Base-by-base conservation (phyloP, 2,113 vertebrate species). In the Rhynchomys soricoides region DNA sequence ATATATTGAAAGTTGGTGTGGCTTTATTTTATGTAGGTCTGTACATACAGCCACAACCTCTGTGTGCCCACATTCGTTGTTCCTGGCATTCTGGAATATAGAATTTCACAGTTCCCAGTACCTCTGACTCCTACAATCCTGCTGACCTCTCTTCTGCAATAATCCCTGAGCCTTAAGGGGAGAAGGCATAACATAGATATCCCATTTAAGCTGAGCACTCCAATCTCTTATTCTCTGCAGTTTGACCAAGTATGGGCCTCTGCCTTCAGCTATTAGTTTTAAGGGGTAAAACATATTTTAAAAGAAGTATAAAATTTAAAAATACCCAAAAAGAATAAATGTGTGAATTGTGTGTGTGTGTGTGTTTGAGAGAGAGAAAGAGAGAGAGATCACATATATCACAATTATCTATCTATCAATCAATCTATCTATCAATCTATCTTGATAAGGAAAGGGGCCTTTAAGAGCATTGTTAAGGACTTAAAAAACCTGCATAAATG, bases 241-340 rank as follows among this genome's bases (percentile, higher is more conserved):
- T 15, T 26, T 82, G 12, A 26, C 37, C 3, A n/a, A 52, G 43
- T 85, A 22, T 82, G 21, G 37, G 37, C n/a, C 52, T n/a, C 37
- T 16, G 52, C 13, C 19, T 52, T 50, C 50, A 78, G n/a, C 81
- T 45, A 21, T 81, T 78, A 52, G 68, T 90, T 95, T 90, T 86
- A 31, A 75, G 48, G 24, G 59, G 10, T 0, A 43, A 91, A 96
- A 92, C 75, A 9, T 74, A 31, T 57, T 57, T 21, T 62, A 57
- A 45, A 93, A 71, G 29, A 85, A 93, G 16, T 81, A 68, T 45
- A 52, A 90, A 86, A 90, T 95, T 93, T 90, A 70, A 71, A 93
- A 77, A 93, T 48, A 90, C n/a, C 40, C 10, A 13, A 45, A 95
- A 92, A 87, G 40, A 8, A 92, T 9, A 75, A 81, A 85, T 89